Percentiles rank a stretch among this genome's conserved stretches.
These are phyloP conservation scores for Mustela nigripes DNA, from an alignment of 2,113 vertebrate genomes.

Conservation along the genomic window DNA sequence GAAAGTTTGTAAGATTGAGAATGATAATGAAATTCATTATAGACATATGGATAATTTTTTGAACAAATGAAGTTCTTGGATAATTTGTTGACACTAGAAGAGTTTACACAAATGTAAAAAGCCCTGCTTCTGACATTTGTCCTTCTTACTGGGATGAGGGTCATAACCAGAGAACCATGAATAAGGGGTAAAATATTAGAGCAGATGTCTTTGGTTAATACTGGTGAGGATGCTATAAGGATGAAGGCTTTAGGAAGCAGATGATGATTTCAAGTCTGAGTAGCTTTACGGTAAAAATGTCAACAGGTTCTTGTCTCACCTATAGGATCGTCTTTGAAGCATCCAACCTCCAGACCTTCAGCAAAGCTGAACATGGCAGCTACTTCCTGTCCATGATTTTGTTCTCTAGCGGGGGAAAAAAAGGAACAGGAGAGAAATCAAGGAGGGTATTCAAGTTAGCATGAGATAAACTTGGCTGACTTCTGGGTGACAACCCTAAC, in stretches of 20 bases:
- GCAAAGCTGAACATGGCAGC: neutral
- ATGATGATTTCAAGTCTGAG: neutral
- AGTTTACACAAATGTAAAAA: neutral
- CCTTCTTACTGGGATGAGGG: neutral
- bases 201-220: neutral
- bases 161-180: no score
- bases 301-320: neutral
- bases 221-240: fast-evolving
- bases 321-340: neutral
- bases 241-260: neutral
- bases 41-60: neutral
- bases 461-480: neutral
- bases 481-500: neutral
- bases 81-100: neutral
- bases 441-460: neutral
- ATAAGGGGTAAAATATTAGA: neutral
- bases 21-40: neutral
- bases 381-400: neutral
- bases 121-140: neutral
- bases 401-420: neutral
- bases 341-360: neutral
- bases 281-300: neutral
- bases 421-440: neutral
- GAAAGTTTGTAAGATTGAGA: neutral
- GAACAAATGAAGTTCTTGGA: neutral